Evolutionary conservation across 2,888 invertebrate species (phyloP), one percentile per base, ranked within the genome.

Genomic region (Anarsia innoxiella): DNA sequence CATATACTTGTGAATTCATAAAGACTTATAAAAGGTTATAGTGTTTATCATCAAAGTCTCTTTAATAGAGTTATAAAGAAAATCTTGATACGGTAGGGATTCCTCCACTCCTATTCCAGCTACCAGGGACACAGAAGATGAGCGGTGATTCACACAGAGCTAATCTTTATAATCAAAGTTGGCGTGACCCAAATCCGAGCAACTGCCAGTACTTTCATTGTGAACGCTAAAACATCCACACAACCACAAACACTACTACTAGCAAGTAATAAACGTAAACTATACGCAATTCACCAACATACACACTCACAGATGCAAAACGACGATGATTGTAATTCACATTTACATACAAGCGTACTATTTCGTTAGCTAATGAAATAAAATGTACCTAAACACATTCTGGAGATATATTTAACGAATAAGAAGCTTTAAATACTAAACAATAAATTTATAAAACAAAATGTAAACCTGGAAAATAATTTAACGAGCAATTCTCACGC

Each of bases 141-240:
- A 69, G 66, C 70, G 66, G 67, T 82, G 80, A 82, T 78, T 83
- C 83, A 83, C 80, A 78, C 75, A 71, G 59, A 56, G 55, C 56
- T 79, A 82, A 83, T 84, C 80, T 80, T 77, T 75, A 72, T 78
- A 80, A 84, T 83, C 82, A 82, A 78, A 82, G 76, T 79, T 78
- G 69, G 71, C 56, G 66, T 83, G 83, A 84, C 83, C 83, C 69
- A 83, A 83, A 82, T 84, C 78, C 75, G 59, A 66, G 78, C 79
- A 80, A 80, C 76, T 68, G 70, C 63, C 72, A 71, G 77, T 82
- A 80, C 83, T 82, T 82, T 83, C 82, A 82, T 83, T 84, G 83
- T 82, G 75, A 76, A 77, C 73, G 73, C 71, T 72, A 64, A 68
- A 73, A 64, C 65, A 58, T 64, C 53, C 70, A 53, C 64, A 63